A percentile compares a stretch with the other conserved stretches of the same genome.
Conservation (phyloP, 2,113 vertebrate genomes). For the Pardalotus punctatus region DNA sequence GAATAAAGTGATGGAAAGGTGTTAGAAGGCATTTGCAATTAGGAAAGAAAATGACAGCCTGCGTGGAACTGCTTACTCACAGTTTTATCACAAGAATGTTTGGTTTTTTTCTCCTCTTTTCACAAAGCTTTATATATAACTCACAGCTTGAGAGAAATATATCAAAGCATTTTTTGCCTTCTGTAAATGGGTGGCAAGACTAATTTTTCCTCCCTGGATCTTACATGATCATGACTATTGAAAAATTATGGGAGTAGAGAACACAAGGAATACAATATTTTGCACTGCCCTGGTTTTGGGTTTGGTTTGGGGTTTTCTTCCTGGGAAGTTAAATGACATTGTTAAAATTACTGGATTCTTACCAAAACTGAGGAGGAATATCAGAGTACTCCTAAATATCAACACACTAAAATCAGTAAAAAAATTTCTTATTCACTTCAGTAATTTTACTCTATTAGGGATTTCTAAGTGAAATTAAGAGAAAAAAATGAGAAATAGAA, state of each 20-base stretch:
- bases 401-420: neutral
- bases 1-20: slow-evolving; percentile 71
- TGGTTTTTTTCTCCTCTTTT: neutral
- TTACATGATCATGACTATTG: neutral
- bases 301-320: neutral
- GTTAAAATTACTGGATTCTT: neutral
- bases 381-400: neutral
- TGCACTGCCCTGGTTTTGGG: neutral
- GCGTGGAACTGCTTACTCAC: slow-evolving; percentile 63
- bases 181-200: neutral
- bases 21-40: slow-evolving; percentile 68
- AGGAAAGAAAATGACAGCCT: slow-evolving; percentile 62
- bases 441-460: neutral
- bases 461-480: neutral
- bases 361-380: neutral
- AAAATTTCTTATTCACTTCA: neutral
- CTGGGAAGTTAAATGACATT: neutral
- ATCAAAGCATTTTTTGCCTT: slow-evolving; percentile 18
- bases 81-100: slow-evolving; percentile 47
- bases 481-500: neutral
- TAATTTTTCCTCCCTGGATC: neutral
- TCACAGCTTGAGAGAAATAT: slow-evolving; percentile 2
- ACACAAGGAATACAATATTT: neutral
- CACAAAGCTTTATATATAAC: neutral
- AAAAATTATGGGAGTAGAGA: neutral